phyloP scores from a whole-genome alignment of 2,797 vertebrate genomes.

The Lophura swinhoii region DNA sequence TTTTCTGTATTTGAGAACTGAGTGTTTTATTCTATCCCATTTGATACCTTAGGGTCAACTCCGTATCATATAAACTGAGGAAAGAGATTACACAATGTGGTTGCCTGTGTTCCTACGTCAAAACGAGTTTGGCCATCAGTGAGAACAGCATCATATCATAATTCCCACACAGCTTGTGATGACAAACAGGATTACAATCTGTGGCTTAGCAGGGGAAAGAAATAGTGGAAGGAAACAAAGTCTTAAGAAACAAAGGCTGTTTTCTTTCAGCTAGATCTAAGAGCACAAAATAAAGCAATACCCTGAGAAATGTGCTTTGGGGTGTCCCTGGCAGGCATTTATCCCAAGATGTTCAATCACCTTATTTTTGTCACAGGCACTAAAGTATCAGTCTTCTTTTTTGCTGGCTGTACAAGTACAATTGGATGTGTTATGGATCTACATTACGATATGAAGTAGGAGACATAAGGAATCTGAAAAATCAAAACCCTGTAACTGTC shows the following conservation, averaged over 20 bases:
- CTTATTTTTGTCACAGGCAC: neutral
- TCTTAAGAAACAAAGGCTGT: conserved; percentile 46
- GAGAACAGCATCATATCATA: conserved; percentile 22
- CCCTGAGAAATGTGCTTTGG: neutral
- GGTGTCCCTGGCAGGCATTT: neutral
- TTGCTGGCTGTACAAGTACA: neutral
- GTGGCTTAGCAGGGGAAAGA: neutral
- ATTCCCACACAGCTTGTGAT: conserved; percentile 47
- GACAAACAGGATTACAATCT: conserved; percentile 57
- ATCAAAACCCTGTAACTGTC: neutral
- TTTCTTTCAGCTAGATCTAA: conserved; percentile 13
- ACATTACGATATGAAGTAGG: neutral
- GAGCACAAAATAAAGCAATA: neutral
- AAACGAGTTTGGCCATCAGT: neutral
- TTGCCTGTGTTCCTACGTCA: neutral
- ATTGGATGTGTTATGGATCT: neutral
- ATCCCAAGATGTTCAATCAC: neutral
- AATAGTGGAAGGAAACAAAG: conserved; percentile 56
- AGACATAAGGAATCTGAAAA: neutral
- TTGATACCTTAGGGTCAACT: neutral
- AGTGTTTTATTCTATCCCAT: neutral
- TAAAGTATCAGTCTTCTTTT: neutral
- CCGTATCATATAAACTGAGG: conserved; percentile 29
- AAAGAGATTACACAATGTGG: conserved; percentile 24
- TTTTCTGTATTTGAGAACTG: neutral